Evolutionary conservation across 2,888 invertebrate species (phyloP), one percentile per base, ranked within the genome.

Genomic region (Druceiella hillmani): DNA sequence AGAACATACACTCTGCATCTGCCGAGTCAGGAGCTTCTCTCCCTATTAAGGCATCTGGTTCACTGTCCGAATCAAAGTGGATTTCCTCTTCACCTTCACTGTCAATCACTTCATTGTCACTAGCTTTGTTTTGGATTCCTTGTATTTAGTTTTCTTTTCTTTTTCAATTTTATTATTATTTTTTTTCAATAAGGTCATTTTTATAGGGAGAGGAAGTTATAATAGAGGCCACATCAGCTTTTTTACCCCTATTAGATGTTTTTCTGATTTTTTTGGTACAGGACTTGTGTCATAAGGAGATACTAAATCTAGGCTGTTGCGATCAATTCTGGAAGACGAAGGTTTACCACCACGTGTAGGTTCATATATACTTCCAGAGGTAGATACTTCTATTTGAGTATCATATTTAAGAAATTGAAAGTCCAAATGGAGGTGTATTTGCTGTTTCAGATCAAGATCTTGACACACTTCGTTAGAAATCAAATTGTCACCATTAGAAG

Each of bases 241-340:
- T 40, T 41, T 30, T 37, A 25, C 30, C 36, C n/a, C 37, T 31
- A 7, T 33, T 41, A 34, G 27, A 27, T 43, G n/a, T 9, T 20
- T 39, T 39, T n/a, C n/a, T n/a, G n/a, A n/a, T n/a, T 43, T 43
- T 14, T 41, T 33, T 39, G 41, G 43, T 29, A 46, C 37, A 17
- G 44, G 40, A 30, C 32, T 45, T 6, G 40, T 44, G n/a, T n/a
- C n/a, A n/a, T n/a, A n/a, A n/a, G n/a, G n/a, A n/a, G 41, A 40
- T 15, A 44, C 41, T 24, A 41, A 32, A 38, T 31, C 36, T 27
- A 44, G 26, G 26, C 34, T 39, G 37, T 33, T 43, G 30, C 29
- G 30, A 43, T 27, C 17, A 32, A 43, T 27, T 25, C 41, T 31
- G 9, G 43, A 15, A 12, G 29, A n/a, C n/a, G n/a, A n/a, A n/a